Evolutionary conservation across 2,797 vertebrate species (phyloP).

Genomic region (Pagetopsis macropterus): DNA sequence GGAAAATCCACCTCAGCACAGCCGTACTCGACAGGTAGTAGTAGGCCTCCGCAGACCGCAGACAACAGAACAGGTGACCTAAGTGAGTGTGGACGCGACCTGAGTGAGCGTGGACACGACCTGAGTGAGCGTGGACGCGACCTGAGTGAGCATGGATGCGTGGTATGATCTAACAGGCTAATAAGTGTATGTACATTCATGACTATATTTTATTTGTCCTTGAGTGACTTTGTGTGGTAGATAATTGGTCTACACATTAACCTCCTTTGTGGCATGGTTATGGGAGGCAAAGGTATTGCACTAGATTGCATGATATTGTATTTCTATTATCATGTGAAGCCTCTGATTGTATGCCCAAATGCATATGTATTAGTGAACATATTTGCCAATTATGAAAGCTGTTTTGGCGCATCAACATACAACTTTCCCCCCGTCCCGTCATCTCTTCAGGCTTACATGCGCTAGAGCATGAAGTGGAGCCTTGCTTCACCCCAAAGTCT

Average conservation of each 20-base stretch:
- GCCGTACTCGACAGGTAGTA: too few relatives aligned
- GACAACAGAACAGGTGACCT: too few relatives aligned
- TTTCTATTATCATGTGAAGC: conserved; percentile 12
- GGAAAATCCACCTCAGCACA: too few relatives aligned
- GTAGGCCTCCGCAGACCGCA: too few relatives aligned
- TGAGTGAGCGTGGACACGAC: too few relatives aligned
- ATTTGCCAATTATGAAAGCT: conserved; percentile 52
- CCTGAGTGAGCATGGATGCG: too few relatives aligned
- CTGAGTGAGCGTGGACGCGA: too few relatives aligned
- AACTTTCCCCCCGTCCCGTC: conserved; percentile 78
- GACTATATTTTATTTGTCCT: background rate
- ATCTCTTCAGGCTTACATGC: conserved; percentile 64
- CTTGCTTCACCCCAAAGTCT: conserved; percentile 39
- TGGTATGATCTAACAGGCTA: background rate
- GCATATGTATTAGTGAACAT: conserved; percentile 49
- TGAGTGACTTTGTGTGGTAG: background rate
- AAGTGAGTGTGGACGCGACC: too few relatives aligned
- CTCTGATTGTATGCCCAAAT: conserved; percentile 27
- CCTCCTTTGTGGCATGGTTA: background rate
- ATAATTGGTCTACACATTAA: background rate
- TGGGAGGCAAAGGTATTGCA: background rate
- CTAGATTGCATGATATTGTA: conserved; percentile 19
- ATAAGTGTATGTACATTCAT: background rate
- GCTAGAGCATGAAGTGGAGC: conserved; percentile 67
- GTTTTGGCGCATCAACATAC: conserved; percentile 69